Percentiles rank a stretch among this genome's conserved stretches.
Conservation (phyloP, 2,888 invertebrate species). For the Aleiodes alternator region DNA sequence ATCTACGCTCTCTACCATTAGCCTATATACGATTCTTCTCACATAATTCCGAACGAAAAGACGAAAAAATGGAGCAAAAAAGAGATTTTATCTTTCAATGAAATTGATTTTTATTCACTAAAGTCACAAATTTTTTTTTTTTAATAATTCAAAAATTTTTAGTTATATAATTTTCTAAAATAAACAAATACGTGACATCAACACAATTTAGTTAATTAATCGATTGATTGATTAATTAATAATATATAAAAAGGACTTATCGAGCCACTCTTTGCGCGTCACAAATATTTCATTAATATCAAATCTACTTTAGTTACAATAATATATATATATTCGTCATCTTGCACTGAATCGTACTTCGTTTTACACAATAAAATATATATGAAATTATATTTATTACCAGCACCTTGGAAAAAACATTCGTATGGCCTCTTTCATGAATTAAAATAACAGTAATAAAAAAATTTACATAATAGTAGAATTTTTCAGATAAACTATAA, state of each 20-base stretch:
- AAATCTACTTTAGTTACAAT: slow-evolving; percentile 38
- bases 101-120: too few relatives aligned
- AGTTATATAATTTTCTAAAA: neutral
- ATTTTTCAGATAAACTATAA: too few relatives aligned
- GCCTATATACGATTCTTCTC: slow-evolving; percentile 21
- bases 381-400: too few relatives aligned
- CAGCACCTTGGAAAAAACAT: too few relatives aligned
- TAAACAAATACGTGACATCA: neutral
- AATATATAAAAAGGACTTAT: slow-evolving; percentile 51
- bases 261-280: slow-evolving; percentile 22
- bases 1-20: slow-evolving; percentile 54
- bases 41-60: neutral
- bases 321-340: neutral
- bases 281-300: slow-evolving; percentile 17
- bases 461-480: too few relatives aligned
- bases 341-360: neutral
- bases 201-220: too few relatives aligned
- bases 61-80: neutral
- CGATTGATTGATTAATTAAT: slow-evolving; percentile 47
- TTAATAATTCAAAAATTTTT: neutral
- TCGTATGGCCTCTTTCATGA: too few relatives aligned
- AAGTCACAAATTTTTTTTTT: too few relatives aligned
- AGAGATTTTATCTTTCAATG: too few relatives aligned
- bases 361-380: slow-evolving; percentile 15
- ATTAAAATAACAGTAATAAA: too few relatives aligned